A percentile compares a stretch with the other conserved stretches of the same genome.
Evolutionary conservation across 2,113 vertebrate species (phyloP).

Genomic region (Calypte anna): DNA sequence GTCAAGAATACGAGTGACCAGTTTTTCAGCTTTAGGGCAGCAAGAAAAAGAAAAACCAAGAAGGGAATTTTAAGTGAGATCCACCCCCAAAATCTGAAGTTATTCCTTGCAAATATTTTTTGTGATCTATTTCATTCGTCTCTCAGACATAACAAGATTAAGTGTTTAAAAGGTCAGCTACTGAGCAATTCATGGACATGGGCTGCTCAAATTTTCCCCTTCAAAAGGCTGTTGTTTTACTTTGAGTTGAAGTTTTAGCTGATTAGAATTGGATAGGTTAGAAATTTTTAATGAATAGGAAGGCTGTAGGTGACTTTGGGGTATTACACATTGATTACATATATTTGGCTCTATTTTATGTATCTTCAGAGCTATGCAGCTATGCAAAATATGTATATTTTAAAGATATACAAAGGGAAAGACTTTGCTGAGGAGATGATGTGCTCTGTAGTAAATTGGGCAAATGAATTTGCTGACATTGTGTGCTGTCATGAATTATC

Average conservation of each 20-base stretch:
- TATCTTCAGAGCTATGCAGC: neutral
- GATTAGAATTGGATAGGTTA: neutral
- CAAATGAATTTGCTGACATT: neutral
- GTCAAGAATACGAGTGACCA: neutral
- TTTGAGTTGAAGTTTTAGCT: neutral
- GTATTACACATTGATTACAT: neutral
- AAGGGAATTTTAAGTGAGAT: neutral
- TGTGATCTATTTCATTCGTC: neutral
- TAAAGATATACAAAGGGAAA: neutral
- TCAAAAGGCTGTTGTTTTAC: neutral
- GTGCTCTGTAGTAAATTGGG: neutral
- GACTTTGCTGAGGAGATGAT: neutral
- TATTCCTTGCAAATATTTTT: neutral
- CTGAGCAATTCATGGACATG: neutral
- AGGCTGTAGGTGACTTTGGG: neutral
- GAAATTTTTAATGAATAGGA: neutral
- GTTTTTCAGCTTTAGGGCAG: neutral
- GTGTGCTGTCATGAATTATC: neutral
- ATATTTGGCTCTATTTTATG: neutral
- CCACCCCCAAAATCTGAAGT: neutral
- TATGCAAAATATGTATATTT: neutral
- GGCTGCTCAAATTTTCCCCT: neutral
- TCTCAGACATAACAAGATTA: neutral
- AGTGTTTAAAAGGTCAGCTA: neutral
- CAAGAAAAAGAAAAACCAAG: neutral